Evolutionary conservation across 1,140 invertebrate species (phyloP).

Genomic region (Laodelphax striatellus): DNA sequence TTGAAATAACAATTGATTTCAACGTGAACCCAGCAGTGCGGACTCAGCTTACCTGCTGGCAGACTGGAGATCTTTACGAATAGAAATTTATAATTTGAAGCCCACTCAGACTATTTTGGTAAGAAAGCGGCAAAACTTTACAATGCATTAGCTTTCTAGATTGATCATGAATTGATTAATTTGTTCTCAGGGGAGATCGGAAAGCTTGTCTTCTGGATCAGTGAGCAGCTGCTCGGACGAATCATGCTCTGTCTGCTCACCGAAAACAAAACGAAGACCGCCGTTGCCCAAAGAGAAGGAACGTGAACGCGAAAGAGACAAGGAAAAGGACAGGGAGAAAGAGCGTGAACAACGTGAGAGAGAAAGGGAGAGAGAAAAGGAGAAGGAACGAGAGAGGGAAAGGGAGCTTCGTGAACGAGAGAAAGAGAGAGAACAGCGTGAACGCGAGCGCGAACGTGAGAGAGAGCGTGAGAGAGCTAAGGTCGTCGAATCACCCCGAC

Average conservation of each 20-base stretch:
- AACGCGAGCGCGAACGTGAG: conserved; percentile 2
- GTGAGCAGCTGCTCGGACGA: conserved; percentile 68
- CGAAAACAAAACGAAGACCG: conserved; percentile 21
- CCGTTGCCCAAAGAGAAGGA: background rate
- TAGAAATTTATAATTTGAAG: no score
- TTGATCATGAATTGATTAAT: no score
- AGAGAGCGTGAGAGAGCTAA: background rate
- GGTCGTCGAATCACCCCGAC: background rate
- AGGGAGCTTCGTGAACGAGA: background rate
- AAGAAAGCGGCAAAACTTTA: no score
- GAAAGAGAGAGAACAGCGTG: background rate
- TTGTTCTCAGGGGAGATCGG: conserved; percentile 14
- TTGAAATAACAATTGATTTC: no score
- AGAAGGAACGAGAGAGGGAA: conserved; percentile 1
- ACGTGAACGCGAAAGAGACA: background rate
- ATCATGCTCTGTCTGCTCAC: conserved; percentile 61
- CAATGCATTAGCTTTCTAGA: no score
- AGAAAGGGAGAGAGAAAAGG: background rate
- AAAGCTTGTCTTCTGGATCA: conserved; percentile 40
- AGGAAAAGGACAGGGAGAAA: conserved; percentile 2
- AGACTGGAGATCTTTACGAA: no score
- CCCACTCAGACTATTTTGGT: no score
- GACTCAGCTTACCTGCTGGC: no score
- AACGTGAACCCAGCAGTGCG: no score
- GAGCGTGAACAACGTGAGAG: background rate